Evolutionary conservation across 2,888 invertebrate genomes (phyloP).

Genomic region (Opisthograptis luteolata): DNA sequence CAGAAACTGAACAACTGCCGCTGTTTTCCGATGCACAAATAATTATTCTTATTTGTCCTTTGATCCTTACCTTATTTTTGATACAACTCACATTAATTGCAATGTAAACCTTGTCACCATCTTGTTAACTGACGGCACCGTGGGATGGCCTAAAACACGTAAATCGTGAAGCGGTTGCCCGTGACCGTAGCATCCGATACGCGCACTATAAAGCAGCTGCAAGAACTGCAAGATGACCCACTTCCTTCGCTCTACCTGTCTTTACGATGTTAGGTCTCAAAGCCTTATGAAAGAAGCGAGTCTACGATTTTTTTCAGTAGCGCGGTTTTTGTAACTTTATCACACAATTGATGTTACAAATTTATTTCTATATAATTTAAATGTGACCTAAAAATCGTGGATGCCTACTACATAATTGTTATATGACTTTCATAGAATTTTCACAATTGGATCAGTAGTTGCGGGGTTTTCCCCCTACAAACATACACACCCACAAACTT

Average conservation of each 20-base stretch:
- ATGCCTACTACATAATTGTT: too few relatives aligned
- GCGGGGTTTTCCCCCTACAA: too few relatives aligned
- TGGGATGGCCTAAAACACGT: slow-evolving; percentile 42
- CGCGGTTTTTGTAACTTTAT: background rate
- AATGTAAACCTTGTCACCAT: background rate
- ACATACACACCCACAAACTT: too few relatives aligned
- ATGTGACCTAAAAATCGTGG: too few relatives aligned
- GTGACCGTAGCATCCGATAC: slow-evolving; percentile 47
- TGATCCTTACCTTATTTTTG: too few relatives aligned
- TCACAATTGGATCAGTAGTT: too few relatives aligned
- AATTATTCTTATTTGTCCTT: too few relatives aligned
- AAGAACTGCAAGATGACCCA: slow-evolving; percentile 2
- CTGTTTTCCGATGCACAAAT: too few relatives aligned
- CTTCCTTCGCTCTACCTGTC: background rate
- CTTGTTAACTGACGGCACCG: slow-evolving; percentile 25
- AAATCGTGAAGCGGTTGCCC: slow-evolving; percentile 46
- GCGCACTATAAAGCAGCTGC: slow-evolving; percentile 42
- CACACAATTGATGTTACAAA: too few relatives aligned
- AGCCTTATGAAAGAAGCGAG: background rate
- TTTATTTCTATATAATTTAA: too few relatives aligned
- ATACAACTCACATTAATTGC: background rate
- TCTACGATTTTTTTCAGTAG: background rate
- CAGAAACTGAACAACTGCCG: too few relatives aligned
- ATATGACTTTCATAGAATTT: too few relatives aligned
- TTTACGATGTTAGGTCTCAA: background rate